These are phyloP conservation scores for Drosophila barbarae DNA, from an alignment of 2,888 invertebrate species.

Conservation along the genomic window DNA sequence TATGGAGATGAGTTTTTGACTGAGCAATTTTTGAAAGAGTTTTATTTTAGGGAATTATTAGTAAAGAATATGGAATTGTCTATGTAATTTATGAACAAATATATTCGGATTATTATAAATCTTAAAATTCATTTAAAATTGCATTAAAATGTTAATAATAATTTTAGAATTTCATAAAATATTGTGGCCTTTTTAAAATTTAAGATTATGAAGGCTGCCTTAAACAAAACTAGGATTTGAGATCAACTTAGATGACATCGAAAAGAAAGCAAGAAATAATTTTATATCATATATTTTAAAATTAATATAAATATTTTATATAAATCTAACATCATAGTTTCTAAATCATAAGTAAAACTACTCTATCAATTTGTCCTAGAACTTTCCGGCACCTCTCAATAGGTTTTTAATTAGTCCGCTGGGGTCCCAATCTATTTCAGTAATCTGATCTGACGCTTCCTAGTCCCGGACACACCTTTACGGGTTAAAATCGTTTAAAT, in stretches of 20 bases:
- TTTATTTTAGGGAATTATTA: not conserved
- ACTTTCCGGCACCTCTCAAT: not conserved
- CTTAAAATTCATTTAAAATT: too few species aligned
- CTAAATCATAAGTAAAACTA: not conserved
- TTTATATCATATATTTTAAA: not conserved
- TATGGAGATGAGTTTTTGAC: not conserved
- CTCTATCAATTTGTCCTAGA: not conserved
- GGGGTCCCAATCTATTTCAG: slow-evolving; percentile 3
- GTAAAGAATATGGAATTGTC: not conserved
- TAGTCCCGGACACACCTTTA: slow-evolving; percentile 20
- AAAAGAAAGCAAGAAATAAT: too few species aligned
- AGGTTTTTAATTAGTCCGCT: slow-evolving; percentile 21
- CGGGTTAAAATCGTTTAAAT: slow-evolving; percentile 6
- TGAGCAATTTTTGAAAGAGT: not conserved
- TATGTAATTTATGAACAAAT: not conserved
- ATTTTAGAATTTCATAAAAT: too few species aligned
- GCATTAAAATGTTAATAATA: too few species aligned
- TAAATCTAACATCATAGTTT: not conserved
- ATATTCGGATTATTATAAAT: too few species aligned
- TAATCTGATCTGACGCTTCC: slow-evolving; percentile 15
- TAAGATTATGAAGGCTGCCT: too few species aligned
- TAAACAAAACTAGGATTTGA: too few species aligned
- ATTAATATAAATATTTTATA: not conserved
- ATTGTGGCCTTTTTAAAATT: too few species aligned
- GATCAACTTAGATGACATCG: too few species aligned